phyloP scores from a whole-genome alignment of 2,797 vertebrate genomes.

The Syngnathus acus region DNA sequence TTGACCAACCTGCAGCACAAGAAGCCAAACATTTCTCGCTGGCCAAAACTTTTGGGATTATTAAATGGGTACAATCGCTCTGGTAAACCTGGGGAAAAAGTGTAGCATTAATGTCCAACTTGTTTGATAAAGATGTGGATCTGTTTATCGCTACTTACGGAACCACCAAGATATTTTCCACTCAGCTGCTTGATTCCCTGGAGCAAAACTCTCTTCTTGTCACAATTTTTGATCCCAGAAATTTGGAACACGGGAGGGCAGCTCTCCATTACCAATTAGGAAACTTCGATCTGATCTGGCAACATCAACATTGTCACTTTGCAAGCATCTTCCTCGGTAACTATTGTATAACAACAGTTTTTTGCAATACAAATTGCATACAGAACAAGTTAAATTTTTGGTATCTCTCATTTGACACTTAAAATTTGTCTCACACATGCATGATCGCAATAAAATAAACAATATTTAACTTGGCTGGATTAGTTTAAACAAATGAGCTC shows the following conservation, averaged over 20 bases:
- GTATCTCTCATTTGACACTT: too few relatives aligned
- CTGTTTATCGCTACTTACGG: conserved; percentile 54
- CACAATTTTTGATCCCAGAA: conserved; percentile 57
- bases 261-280: conserved; percentile 44
- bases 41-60: conserved; percentile 73
- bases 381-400: too few relatives aligned
- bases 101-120: neutral
- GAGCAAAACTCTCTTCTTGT: conserved; percentile 57
- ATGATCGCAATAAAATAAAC: neutral
- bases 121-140: neutral
- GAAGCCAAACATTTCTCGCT: conserved; percentile 92
- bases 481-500: neutral
- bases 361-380: neutral
- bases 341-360: neutral
- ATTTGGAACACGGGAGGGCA: conserved; percentile 52
- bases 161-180: conserved; percentile 68
- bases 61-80: conserved; percentile 78
- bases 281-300: neutral
- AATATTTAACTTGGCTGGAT: neutral
- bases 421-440: neutral
- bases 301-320: neutral
- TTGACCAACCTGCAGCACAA: conserved; percentile 85
- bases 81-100: conserved; percentile 74
- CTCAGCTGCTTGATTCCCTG: conserved; percentile 57
- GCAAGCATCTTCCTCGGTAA: neutral